phyloP scores from a whole-genome alignment of 2,113 vertebrate genomes.

The Rutilus rutilus region DNA sequence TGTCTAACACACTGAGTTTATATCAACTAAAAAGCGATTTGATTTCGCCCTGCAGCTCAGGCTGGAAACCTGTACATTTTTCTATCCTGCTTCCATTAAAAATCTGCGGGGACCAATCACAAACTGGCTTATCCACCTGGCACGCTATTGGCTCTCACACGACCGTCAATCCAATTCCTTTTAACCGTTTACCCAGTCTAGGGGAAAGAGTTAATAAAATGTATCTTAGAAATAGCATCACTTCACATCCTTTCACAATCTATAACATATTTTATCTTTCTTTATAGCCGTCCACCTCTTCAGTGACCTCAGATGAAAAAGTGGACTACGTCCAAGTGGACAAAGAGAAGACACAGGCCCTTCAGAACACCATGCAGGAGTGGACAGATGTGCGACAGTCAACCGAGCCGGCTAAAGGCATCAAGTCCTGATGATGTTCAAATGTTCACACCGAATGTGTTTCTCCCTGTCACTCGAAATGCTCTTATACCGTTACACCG shows the following conservation, averaged over 20 bases:
- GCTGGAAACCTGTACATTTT: too few relatives aligned
- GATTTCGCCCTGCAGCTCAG: too few relatives aligned
- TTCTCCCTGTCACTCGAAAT: slow-evolving; percentile 33
- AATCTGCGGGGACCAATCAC: too few relatives aligned
- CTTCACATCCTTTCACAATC: background rate
- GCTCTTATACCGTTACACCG: slow-evolving; percentile 28
- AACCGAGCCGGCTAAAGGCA: slow-evolving; percentile 85
- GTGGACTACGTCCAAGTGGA: slow-evolving; percentile 98
- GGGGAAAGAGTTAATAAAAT: background rate
- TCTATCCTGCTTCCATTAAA: too few relatives aligned
- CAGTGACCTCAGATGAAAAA: slow-evolving; percentile 93
- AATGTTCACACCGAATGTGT: background rate
- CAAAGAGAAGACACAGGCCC: slow-evolving; percentile 96
- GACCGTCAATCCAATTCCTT: too few relatives aligned
- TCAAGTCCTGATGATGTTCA: slow-evolving; percentile 80
- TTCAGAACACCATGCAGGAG: slow-evolving; percentile 99
- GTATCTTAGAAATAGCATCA: background rate
- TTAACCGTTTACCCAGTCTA: too few relatives aligned
- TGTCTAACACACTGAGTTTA: background rate
- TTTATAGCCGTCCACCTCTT: slow-evolving; percentile 92
- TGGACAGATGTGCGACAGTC: slow-evolving; percentile 98
- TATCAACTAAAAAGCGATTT: background rate
- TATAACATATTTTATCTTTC: slow-evolving; percentile 10
- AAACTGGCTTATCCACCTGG: too few relatives aligned
- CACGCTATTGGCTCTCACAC: too few relatives aligned